Percentiles rank a stretch among this genome's conserved stretches.
Conservation (phyloP, 53 echinoderm and acorn worm genomes). For the Henricia sp. region DNA sequence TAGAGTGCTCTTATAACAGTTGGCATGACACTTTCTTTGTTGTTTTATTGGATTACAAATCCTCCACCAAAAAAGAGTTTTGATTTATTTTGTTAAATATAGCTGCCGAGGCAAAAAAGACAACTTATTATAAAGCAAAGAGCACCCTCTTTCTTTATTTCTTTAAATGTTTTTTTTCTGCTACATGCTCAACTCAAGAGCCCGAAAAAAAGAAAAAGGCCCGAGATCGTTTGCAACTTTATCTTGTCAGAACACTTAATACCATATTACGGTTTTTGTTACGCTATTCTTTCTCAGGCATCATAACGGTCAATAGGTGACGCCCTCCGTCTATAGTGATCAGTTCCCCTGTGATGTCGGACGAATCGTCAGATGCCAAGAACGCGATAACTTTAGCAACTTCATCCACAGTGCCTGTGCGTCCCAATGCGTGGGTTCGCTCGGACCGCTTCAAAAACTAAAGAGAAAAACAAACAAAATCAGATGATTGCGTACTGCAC, state of each 20-base stretch:
- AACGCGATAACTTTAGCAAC: slow-evolving; percentile 73
- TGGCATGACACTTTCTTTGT: too few species aligned
- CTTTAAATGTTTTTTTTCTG: neutral
- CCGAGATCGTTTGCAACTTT: too few species aligned
- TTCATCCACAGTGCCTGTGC: slow-evolving; percentile 66
- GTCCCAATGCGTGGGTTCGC: slow-evolving; percentile 77
- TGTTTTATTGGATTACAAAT: too few species aligned
- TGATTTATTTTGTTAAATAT: too few species aligned
- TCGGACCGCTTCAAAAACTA: slow-evolving; percentile 76
- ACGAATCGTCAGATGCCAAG: slow-evolving; percentile 79
- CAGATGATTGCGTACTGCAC: neutral
- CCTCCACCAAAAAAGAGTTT: too few species aligned
- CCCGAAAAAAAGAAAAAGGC: neutral
- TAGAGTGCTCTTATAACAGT: too few species aligned
- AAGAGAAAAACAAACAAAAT: neutral
- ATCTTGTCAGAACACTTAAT: too few species aligned
- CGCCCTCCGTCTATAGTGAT: slow-evolving; percentile 82
- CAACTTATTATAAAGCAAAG: too few species aligned
- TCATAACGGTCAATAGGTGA: slow-evolving; percentile 60
- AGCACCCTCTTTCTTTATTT: neutral
- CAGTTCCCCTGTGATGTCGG: slow-evolving; percentile 81
- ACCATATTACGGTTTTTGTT: too few species aligned
- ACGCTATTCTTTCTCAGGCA: slow-evolving; percentile 9
- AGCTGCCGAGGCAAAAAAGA: too few species aligned
- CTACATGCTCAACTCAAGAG: neutral